Percentiles rank a stretch among this genome's conserved stretches.
These are phyloP conservation scores for Pegoplata infirma DNA, from an alignment of 2,888 invertebrate species.

Conservation along the genomic window DNA sequence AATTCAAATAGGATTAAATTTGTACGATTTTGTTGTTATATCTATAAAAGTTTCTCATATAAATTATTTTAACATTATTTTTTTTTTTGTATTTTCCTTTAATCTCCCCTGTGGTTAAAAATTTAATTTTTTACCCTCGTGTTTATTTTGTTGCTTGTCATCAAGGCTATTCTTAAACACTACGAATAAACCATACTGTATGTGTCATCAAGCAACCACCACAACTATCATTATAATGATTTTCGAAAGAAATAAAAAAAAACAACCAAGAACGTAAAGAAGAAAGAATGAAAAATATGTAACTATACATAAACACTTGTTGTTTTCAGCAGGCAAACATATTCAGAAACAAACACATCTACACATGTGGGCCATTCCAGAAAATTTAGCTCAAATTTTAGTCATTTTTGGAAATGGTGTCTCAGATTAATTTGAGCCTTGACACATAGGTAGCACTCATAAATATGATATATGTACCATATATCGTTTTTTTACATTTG, in stretches of 20 bases:
- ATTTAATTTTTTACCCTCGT: background rate
- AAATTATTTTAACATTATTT: too few species aligned
- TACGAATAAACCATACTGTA: constrained; percentile 8
- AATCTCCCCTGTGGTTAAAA: background rate
- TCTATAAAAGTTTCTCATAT: too few species aligned
- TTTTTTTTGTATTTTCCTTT: background rate
- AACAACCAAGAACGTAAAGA: background rate
- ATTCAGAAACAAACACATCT: too few species aligned
- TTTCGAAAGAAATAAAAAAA: constrained; percentile 1
- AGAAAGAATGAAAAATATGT: background rate
- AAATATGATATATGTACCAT: too few species aligned
- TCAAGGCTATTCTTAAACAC: constrained; percentile 47
- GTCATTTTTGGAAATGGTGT: too few species aligned
- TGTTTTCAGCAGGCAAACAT: background rate
- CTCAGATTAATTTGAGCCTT: too few species aligned
- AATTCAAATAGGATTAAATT: too few species aligned
- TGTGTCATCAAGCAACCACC: constrained; percentile 48
- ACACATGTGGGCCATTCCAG: too few species aligned
- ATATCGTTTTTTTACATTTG: too few species aligned
- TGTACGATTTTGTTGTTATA: background rate
- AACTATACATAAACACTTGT: constrained; percentile 10
- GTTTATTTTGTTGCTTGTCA: constrained; percentile 13
- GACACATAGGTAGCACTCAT: too few species aligned
- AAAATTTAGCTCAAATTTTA: too few species aligned
- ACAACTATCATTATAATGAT: constrained; percentile 34